Conservation (phyloP, 37 sponge, comb jelly and placozoan species). For the Aplysina aerophoba region DNA sequence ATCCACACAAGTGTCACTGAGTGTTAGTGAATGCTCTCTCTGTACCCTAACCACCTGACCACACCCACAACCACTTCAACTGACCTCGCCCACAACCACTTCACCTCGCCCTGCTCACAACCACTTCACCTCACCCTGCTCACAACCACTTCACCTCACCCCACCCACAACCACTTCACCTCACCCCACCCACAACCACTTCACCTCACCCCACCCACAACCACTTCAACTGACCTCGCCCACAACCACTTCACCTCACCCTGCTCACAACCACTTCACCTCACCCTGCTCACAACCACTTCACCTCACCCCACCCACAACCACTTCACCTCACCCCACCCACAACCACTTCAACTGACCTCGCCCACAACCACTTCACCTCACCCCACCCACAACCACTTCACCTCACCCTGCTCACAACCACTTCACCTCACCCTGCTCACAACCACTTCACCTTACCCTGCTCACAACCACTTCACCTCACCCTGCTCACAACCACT, state of each 20-base stretch:
- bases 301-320: not conserved
- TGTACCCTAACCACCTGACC: too few species aligned
- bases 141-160: not conserved
- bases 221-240: not conserved
- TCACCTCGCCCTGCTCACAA: not conserved
- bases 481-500: not conserved
- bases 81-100: not conserved
- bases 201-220: not conserved
- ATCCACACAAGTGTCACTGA: not conserved
- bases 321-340: not conserved
- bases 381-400: not conserved
- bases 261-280: not conserved
- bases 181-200: not conserved
- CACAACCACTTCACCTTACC: not conserved
- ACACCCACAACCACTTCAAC: not conserved
- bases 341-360: not conserved
- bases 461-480: not conserved
- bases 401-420: not conserved
- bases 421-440: not conserved
- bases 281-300: not conserved
- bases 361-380: not conserved
- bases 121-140: not conserved
- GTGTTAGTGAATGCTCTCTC: too few species aligned
- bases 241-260: not conserved
- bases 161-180: not conserved